These are phyloP conservation scores for Pyrgus malvae DNA, from an alignment of 2,888 invertebrate genomes.

Conservation along the genomic window DNA sequence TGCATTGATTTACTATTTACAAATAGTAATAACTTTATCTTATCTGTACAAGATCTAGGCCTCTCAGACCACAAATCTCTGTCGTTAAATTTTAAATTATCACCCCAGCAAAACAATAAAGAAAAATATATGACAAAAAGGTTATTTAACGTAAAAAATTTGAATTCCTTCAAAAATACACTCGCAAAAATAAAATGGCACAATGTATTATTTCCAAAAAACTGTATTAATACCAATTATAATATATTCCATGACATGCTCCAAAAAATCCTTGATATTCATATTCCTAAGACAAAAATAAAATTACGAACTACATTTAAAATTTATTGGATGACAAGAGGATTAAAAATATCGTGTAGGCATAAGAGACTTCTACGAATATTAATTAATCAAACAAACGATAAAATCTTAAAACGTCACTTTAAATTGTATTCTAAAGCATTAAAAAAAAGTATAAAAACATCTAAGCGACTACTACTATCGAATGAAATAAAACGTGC, in stretches of 20 bases:
- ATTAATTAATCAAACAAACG: neutral
- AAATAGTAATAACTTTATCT: neutral
- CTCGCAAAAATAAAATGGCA: neutral
- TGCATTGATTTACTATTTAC: slow-evolving; percentile 10
- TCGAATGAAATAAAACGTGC: neutral
- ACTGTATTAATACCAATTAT: neutral
- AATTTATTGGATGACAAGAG: neutral
- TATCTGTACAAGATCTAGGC: slow-evolving; percentile 2
- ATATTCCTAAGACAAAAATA: neutral
- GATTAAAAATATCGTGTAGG: neutral
- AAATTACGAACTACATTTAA: neutral
- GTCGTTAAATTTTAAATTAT: neutral
- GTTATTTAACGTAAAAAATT: neutral
- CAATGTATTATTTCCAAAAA: neutral
- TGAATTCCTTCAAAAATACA: neutral
- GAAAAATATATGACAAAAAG: neutral
- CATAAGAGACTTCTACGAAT: neutral
- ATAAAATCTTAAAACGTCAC: neutral
- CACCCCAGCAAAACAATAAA: neutral
- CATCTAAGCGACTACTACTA: neutral
- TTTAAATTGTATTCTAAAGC: slow-evolving; percentile 50
- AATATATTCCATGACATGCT: neutral
- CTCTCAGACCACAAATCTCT: slow-evolving; percentile 3
- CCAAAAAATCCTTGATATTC: neutral
- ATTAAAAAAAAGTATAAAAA: slow-evolving; percentile 1